Percentiles rank a stretch among this genome's conserved stretches.
phyloP scores from a whole-genome alignment of 1,140 invertebrate species.

The Tenebrio molitor region DNA sequence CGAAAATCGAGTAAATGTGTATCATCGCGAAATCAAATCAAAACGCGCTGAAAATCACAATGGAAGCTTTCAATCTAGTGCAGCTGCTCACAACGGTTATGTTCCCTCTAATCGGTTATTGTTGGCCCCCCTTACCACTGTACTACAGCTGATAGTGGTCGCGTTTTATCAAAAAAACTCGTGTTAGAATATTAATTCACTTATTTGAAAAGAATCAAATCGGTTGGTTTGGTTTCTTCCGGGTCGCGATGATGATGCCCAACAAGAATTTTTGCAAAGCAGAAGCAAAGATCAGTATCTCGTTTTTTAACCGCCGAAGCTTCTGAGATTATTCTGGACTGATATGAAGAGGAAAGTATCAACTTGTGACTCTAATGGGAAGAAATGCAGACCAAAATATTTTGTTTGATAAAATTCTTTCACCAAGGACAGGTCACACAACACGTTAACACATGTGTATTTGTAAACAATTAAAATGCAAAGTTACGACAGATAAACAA shows the following conservation, averaged over 20 bases:
- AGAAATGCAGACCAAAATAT: neutral
- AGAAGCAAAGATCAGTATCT: too few species aligned
- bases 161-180: too few species aligned
- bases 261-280: too few species aligned
- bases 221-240: too few species aligned
- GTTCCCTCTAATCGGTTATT: slow-evolving; percentile 11
- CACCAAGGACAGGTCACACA: neutral
- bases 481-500: neutral
- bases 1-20: too few species aligned
- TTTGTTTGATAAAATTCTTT: slow-evolving; percentile 6
- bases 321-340: neutral
- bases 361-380: neutral
- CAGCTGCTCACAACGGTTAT: slow-evolving; percentile 22
- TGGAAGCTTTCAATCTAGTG: slow-evolving; percentile 19
- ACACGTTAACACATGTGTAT: neutral
- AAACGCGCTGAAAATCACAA: slow-evolving; percentile 9
- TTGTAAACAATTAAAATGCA: neutral
- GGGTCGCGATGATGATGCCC: too few species aligned
- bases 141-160: too few species aligned
- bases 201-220: too few species aligned
- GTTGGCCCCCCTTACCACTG: neutral
- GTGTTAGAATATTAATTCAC: too few species aligned
- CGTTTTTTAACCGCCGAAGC: neutral
- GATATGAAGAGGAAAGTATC: neutral
- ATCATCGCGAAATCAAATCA: slow-evolving; percentile 6